Conservation (phyloP, 1,140 invertebrate species). For the Ceratitis capitata region DNA sequence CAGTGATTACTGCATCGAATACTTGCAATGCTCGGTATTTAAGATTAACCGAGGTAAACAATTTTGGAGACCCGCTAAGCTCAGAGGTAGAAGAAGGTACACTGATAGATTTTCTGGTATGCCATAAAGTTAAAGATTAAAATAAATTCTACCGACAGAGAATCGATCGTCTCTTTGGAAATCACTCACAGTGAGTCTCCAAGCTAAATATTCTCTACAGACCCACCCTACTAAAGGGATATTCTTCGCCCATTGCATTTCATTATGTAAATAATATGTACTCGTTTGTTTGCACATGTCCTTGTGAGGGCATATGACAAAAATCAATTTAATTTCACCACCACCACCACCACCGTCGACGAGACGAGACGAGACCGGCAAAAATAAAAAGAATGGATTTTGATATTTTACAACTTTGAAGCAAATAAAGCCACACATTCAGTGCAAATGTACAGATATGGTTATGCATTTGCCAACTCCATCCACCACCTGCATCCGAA, state of each 20-base stretch:
- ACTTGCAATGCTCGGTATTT: too few species aligned
- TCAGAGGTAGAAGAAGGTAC: too few species aligned
- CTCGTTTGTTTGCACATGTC: slow-evolving; percentile 19
- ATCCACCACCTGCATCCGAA: background rate
- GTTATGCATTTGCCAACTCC: background rate
- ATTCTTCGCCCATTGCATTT: background rate
- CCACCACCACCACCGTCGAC: background rate
- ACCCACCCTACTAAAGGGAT: background rate
- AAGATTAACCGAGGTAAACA: too few species aligned
- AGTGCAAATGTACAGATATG: background rate
- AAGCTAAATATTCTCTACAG: background rate
- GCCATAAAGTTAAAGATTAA: too few species aligned
- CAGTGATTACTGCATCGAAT: too few species aligned
- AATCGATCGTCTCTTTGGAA: too few species aligned
- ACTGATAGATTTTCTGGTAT: too few species aligned
- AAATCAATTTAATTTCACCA: slow-evolving; percentile 35
- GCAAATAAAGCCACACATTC: background rate
- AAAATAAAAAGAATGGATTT: background rate
- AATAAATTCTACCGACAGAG: too few species aligned
- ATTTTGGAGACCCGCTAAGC: too few species aligned
- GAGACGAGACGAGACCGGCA: background rate
- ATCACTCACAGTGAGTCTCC: too few species aligned
- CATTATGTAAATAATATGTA: slow-evolving; percentile 14
- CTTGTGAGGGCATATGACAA: slow-evolving; percentile 8
- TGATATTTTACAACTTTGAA: background rate